Percentiles rank a stretch among this genome's conserved stretches.
Evolutionary conservation across 1,140 invertebrate genomes (phyloP).

Genomic region (Druon quercuslanigerum): DNA sequence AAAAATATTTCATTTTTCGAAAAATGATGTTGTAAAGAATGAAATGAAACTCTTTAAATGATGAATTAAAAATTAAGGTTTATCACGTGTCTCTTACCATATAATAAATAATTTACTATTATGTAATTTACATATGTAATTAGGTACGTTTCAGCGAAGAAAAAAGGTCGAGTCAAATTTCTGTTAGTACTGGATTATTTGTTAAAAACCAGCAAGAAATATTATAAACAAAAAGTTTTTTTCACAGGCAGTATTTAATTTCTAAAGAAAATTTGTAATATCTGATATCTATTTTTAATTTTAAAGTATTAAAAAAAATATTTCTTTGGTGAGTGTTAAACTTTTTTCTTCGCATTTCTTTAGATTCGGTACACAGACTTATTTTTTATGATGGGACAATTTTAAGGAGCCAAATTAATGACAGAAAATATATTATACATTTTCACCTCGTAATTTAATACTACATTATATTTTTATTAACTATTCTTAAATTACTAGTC

Average conservation of each 20-base stretch:
- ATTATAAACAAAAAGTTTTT: not conserved
- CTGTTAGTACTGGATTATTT: constrained; percentile 19
- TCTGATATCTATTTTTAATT: not conserved
- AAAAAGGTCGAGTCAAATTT: constrained; percentile 21
- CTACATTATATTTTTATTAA: constrained; percentile 33
- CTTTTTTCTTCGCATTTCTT: constrained; percentile 49
- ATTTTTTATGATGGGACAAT: not conserved
- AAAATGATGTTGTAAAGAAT: not conserved
- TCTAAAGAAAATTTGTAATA: not conserved
- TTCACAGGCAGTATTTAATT: constrained; percentile 3
- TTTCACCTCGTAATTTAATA: not conserved
- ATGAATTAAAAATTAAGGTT: not conserved
- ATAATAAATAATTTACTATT: constrained; percentile 5
- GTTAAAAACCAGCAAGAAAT: not conserved
- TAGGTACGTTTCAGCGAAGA: constrained; percentile 24
- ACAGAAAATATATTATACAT: not conserved
- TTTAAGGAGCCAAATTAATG: not conserved
- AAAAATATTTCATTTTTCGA: not conserved
- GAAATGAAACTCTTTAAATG: not conserved
- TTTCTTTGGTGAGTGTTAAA: constrained; percentile 45
- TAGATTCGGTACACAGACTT: constrained; percentile 26
- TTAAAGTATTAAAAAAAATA: not conserved
- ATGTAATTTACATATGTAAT: constrained; percentile 4
- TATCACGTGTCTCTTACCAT: not conserved
- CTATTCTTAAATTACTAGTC: constrained; percentile 33